Conservation (phyloP, 2,888 invertebrate species). For the Dynastes grantii region DNA sequence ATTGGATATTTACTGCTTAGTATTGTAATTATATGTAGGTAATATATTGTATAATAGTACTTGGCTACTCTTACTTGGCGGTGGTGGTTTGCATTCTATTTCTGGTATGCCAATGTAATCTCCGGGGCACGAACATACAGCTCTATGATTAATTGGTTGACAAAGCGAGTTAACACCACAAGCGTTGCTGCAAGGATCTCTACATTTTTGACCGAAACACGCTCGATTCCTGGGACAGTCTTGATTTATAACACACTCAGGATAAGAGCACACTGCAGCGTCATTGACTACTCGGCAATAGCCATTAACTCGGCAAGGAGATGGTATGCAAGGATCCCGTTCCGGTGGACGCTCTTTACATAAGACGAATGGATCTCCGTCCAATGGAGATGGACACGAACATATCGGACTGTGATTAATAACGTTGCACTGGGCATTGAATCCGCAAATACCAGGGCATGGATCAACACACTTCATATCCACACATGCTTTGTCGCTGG, state of each 20-base stretch:
- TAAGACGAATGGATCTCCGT: constrained; percentile 87
- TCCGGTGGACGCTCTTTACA: constrained; percentile 73
- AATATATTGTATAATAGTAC: too few relatives aligned
- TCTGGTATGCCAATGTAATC: constrained; percentile 86
- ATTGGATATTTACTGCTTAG: too few relatives aligned
- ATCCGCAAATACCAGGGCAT: constrained; percentile 86
- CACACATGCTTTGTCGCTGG: constrained; percentile 82
- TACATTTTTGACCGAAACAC: constrained; percentile 87
- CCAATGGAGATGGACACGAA: constrained; percentile 80
- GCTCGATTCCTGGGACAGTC: constrained; percentile 88
- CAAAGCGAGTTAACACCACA: constrained; percentile 90
- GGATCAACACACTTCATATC: constrained; percentile 87
- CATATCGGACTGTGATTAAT: constrained; percentile 91
- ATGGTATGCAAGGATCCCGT: constrained; percentile 86
- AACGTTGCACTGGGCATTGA: constrained; percentile 83
- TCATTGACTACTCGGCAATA: constrained; percentile 83
- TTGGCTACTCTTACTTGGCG: constrained; percentile 14
- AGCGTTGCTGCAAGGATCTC: constrained; percentile 86
- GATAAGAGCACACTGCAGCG: constrained; percentile 84
- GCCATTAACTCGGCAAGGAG: constrained; percentile 88
- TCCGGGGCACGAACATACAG: constrained; percentile 86
- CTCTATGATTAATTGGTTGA: constrained; percentile 84
- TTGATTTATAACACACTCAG: constrained; percentile 91
- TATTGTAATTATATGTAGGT: too few relatives aligned
- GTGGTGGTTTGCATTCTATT: constrained; percentile 77